Evolutionary conservation across 64 coral and sea anemone genomes (phyloP), one percentile per base, ranked within the genome.

Genomic region (Porites australiensis): DNA sequence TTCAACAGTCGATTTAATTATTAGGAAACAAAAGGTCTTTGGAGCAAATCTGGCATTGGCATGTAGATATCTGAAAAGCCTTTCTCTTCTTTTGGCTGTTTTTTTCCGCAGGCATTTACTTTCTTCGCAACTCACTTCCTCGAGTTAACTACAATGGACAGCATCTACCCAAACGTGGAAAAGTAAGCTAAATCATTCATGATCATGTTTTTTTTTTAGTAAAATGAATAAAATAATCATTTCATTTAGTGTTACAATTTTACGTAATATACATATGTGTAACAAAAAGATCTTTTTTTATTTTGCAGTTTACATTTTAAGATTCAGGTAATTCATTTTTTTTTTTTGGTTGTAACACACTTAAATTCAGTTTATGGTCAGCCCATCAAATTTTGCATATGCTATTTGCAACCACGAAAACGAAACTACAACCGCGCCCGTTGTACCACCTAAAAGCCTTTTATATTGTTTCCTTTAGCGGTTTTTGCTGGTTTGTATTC

Each of bases 61-160:
- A 37, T 37, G 27, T 37, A 37, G 27, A 37, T 37, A 37, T 37
- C 27, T 37, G 27, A 37, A 37, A 37, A 37, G 27, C 0, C 27
- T 37, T 37, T 37, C 27, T 37, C 27, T 37, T 37, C 0, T 37
- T 37, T 37, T 37, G 27, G 27, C 27, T 9, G 69, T 72, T 59
- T 70, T 75, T 50, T 67, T 86, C 18, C 50, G 8, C 77, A 98
- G 97, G 94, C 97, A 72, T 98, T 98, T 90, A 98, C 94, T 2
- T 96, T 96, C 50, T 95, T 98, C 94, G 97, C 97, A 57, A 98
- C 97, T 12, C 97, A 98, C 71, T 98, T 98, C 53, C 91, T 98
- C 51, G 94, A 98, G 77, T 64, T 98, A 27, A 82, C 97, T 7
- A 82, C 87, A 44, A 91, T 98, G 91, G 97, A 98, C 79, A 92